Percentiles rank a stretch among this genome's conserved stretches.
phyloP scores from a whole-genome alignment of 2,888 invertebrate species.

The Lumbricus terrestris region DNA sequence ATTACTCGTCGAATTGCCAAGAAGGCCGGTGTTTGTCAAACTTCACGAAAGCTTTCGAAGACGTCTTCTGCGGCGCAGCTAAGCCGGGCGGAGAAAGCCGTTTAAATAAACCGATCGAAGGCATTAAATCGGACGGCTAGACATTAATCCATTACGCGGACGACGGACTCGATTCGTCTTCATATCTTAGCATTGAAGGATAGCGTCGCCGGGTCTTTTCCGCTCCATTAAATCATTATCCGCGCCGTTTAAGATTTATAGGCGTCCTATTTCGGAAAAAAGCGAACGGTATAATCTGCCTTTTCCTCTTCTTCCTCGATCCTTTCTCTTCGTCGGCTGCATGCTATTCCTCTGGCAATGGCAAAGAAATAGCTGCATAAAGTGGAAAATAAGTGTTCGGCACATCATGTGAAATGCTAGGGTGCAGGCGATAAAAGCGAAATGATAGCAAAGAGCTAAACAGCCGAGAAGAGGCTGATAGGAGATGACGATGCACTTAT shows the following conservation, averaged over 20 bases:
- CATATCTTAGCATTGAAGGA: conserved; percentile 3
- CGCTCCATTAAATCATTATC: conserved; percentile 3
- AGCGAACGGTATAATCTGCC: not conserved
- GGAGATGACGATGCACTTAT: not conserved
- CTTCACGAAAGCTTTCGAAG: not conserved
- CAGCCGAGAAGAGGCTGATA: not conserved
- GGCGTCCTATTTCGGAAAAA: not conserved
- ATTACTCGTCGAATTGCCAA: not conserved
- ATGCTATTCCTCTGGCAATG: not conserved
- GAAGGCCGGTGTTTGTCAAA: not conserved
- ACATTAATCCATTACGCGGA: conserved; percentile 3
- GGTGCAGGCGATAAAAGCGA: not conserved
- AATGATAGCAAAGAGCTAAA: not conserved
- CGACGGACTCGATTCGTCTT: not conserved
- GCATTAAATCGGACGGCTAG: not conserved
- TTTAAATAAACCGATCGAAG: not conserved
- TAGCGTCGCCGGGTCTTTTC: not conserved
- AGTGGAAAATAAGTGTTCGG: not conserved
- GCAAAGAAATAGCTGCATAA: not conserved
- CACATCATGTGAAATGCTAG: not conserved
- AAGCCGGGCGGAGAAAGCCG: not conserved
- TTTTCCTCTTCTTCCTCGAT: too few species aligned
- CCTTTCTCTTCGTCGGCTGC: too few species aligned
- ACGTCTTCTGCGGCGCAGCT: not conserved
- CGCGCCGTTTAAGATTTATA: conserved; percentile 3